Evolutionary conservation across 2,888 invertebrate genomes (phyloP).

Genomic region (Ametastegia equiseti): DNA sequence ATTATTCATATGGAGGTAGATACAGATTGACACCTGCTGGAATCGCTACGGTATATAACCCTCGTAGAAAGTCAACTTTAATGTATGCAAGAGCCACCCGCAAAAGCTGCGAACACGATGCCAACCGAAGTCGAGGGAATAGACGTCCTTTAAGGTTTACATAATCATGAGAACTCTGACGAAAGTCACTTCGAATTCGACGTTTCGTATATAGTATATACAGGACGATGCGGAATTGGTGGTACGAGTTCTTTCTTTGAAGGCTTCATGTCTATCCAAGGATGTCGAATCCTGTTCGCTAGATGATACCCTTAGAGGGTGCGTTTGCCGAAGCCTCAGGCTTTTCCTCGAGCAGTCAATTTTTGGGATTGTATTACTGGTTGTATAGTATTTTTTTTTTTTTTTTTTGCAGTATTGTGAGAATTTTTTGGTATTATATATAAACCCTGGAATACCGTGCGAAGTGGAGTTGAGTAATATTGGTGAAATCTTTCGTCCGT

Average conservation of each 20-base stretch:
- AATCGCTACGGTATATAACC: not conserved
- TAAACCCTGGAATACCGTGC: too few species aligned
- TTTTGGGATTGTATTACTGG: not conserved
- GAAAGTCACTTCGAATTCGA: not conserved
- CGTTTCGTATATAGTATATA: too few species aligned
- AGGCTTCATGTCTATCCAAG: not conserved
- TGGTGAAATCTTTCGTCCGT: too few species aligned
- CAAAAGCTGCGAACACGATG: not conserved
- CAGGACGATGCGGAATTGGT: not conserved
- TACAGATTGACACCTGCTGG: conserved; percentile 37
- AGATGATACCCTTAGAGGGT: not conserved
- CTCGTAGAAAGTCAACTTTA: not conserved
- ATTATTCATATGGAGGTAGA: conserved; percentile 28
- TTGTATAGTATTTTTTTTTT: not conserved
- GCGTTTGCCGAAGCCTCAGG: not conserved
- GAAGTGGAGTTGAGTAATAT: too few species aligned
- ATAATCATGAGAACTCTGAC: not conserved
- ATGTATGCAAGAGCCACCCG: conserved; percentile 21
- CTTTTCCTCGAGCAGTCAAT: not conserved
- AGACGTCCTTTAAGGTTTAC: not conserved
- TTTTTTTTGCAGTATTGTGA: not conserved
- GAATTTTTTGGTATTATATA: too few species aligned
- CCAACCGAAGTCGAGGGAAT: not conserved
- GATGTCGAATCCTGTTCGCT: not conserved
- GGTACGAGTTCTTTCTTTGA: not conserved